Conservation (phyloP, 2,113 vertebrate genomes). For the Caloenas nicobarica region DNA sequence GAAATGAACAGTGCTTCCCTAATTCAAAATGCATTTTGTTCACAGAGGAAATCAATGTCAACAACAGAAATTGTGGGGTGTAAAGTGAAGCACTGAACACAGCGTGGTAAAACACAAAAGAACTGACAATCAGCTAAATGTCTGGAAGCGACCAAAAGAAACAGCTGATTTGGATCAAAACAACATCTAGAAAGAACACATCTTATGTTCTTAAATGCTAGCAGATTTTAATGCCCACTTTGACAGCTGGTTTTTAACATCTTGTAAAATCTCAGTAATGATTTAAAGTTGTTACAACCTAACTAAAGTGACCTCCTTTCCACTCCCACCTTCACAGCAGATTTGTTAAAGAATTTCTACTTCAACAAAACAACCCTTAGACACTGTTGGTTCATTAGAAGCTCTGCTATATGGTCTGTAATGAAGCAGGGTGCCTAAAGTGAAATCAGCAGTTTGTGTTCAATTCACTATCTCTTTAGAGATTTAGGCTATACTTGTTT, state of each 20-base stretch:
- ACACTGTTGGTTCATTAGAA: neutral
- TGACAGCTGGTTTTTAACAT: conserved; percentile 3
- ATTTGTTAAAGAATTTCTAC: neutral
- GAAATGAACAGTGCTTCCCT: neutral
- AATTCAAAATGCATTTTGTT: neutral
- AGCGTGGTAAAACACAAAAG: neutral
- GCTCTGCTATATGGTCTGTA: neutral
- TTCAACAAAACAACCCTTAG: neutral
- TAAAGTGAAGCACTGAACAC: neutral
- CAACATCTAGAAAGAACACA: neutral
- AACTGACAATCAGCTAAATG: neutral
- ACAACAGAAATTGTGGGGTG: neutral
- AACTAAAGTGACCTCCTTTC: neutral
- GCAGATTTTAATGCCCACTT: neutral
- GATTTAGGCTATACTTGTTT: neutral
- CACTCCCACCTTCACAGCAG: neutral
- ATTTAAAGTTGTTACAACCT: neutral
- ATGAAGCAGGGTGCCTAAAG: neutral
- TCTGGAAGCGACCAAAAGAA: neutral
- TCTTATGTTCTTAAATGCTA: neutral
- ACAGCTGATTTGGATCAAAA: conserved; percentile 37
- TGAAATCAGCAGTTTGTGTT: neutral
- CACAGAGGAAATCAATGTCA: neutral
- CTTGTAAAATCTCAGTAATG: neutral
- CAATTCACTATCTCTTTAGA: neutral